Conservation (phyloP, 2,797 vertebrate genomes). For the Coluber constrictor region DNA sequence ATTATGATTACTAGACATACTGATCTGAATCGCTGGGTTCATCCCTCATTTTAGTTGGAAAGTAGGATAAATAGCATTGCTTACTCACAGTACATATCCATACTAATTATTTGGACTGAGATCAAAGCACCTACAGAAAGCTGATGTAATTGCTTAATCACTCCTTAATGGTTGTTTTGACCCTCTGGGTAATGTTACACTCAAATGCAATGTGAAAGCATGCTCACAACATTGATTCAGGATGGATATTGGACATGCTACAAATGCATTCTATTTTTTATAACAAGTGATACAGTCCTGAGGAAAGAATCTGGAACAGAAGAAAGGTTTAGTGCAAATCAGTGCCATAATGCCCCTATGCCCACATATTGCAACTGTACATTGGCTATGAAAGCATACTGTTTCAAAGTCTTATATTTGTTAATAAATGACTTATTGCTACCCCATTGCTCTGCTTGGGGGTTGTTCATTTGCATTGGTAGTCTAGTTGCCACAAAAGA, state of each 20-base stretch:
- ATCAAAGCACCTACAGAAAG: not conserved
- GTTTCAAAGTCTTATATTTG: not conserved
- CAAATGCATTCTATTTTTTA: not conserved
- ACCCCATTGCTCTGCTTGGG: not conserved
- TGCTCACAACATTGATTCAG: not conserved
- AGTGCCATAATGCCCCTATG: not conserved
- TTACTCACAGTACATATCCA: not conserved
- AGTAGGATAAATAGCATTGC: not conserved
- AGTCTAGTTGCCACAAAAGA: not conserved
- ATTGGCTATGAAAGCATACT: not conserved
- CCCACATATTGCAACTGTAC: not conserved
- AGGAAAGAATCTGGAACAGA: not conserved
- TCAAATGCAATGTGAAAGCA: not conserved
- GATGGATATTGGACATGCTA: not conserved
- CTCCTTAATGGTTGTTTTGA: not conserved
- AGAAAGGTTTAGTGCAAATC: not conserved
- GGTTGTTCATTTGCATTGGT: rapidly evolving
- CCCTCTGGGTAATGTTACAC: not conserved
- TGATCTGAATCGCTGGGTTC: not conserved
- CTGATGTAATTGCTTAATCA: not conserved
- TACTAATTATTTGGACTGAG: not conserved
- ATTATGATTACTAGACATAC: not conserved
- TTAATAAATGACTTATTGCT: conserved; percentile 20
- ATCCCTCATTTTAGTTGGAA: not conserved
- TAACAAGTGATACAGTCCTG: not conserved